phyloP scores from a whole-genome alignment of 1,140 invertebrate species.

The Drosophila suzukii region DNA sequence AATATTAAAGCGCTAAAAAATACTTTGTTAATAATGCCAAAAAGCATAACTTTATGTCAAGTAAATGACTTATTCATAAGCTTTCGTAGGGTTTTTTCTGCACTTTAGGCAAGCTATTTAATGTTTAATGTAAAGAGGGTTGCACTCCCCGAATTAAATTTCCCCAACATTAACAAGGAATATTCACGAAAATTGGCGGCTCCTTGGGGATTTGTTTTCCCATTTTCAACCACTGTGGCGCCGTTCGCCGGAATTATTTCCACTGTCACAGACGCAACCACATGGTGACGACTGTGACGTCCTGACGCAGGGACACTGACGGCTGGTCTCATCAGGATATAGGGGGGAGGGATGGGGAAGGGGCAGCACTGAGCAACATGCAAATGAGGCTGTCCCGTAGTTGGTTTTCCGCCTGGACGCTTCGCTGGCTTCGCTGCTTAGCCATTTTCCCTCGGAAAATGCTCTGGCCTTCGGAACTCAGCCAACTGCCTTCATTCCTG shows the following conservation, averaged over 20 bases:
- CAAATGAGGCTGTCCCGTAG: slow-evolving; percentile 79
- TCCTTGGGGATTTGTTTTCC: slow-evolving; percentile 9
- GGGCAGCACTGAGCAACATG: slow-evolving; percentile 49
- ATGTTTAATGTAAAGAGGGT: not conserved
- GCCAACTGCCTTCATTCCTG: slow-evolving; percentile 25
- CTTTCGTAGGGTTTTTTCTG: not conserved
- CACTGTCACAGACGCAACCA: slow-evolving; percentile 77
- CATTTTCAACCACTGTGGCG: slow-evolving; percentile 48
- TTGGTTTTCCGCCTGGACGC: slow-evolving; percentile 81
- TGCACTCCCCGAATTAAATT: slow-evolving; percentile 5
- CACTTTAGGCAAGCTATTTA: not conserved
- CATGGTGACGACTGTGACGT: slow-evolving; percentile 80
- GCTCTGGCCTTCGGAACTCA: slow-evolving; percentile 7
- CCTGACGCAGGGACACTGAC: slow-evolving; percentile 65
- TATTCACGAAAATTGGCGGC: not conserved
- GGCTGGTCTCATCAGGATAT: slow-evolving; percentile 54
- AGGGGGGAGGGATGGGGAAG: slow-evolving; percentile 24
- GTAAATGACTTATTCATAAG: too few relatives aligned
- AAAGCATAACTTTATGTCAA: too few relatives aligned
- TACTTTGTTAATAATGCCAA: too few relatives aligned
- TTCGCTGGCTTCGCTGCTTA: slow-evolving; percentile 70
- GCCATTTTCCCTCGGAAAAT: slow-evolving; percentile 22
- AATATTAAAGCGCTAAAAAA: too few relatives aligned
- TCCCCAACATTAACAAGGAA: slow-evolving; percentile 6
- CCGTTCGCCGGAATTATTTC: slow-evolving; percentile 42